These are phyloP conservation scores for Ctenochaetus hawaiiensis DNA, from an alignment of 2,797 vertebrate genomes.

Conservation along the genomic window DNA sequence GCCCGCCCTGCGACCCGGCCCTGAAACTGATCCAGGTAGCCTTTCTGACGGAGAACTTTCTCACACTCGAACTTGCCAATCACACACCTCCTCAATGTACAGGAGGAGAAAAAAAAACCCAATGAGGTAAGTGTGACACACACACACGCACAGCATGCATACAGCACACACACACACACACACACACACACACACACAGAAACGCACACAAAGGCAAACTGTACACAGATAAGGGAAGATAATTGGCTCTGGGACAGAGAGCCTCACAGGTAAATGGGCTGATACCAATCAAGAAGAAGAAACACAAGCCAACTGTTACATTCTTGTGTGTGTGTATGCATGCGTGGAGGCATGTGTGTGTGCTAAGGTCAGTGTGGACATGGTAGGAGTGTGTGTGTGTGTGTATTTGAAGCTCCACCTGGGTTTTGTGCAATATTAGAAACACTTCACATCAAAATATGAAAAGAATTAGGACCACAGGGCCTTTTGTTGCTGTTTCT, in stretches of 20 bases:
- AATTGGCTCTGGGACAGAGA: slow-evolving; percentile 73
- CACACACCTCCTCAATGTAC: slow-evolving; percentile 53
- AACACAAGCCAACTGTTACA: slow-evolving; percentile 50
- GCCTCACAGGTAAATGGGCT: slow-evolving; percentile 73
- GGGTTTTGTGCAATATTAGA: slow-evolving; percentile 59
- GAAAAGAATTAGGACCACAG: slow-evolving; percentile 54
- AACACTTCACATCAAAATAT: slow-evolving; percentile 62
- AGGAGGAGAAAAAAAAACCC: not conserved
- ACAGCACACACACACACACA: slow-evolving; percentile 22
- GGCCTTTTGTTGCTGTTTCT: slow-evolving; percentile 40
- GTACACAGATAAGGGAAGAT: slow-evolving; percentile 68
- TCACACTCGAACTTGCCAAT: slow-evolving; percentile 82
- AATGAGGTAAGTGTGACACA: not conserved
- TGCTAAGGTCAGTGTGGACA: slow-evolving; percentile 16
- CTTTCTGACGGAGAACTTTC: slow-evolving; percentile 81
- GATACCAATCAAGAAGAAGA: slow-evolving; percentile 69
- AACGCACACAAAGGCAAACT: slow-evolving; percentile 36
- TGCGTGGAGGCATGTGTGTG: slow-evolving; percentile 20
- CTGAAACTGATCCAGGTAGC: slow-evolving; percentile 84
- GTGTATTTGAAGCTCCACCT: slow-evolving; percentile 24
- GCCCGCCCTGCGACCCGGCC: slow-evolving; percentile 66
- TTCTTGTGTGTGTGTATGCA: slow-evolving; percentile 30
- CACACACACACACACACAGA: slow-evolving; percentile 17
- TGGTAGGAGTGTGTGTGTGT: slow-evolving; percentile 1
- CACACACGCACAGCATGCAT: slow-evolving; percentile 20